A percentile compares a stretch with the other conserved stretches of the same genome.
Evolutionary conservation across 2,888 invertebrate species (phyloP).

Genomic region (Leuctra nigra): DNA sequence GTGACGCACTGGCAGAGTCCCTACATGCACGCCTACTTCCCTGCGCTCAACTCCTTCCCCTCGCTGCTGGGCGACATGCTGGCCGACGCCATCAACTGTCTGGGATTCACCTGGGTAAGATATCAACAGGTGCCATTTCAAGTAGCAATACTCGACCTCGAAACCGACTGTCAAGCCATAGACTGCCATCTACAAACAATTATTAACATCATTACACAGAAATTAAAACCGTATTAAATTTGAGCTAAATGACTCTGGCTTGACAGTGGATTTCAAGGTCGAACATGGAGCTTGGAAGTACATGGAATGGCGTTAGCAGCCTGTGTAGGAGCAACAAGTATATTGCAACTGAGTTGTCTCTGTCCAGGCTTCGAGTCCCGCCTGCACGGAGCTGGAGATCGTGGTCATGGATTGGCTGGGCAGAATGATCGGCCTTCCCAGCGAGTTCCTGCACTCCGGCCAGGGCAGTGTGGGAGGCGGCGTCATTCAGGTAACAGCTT

Average conservation of each 20-base stretch:
- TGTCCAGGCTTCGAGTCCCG: slow-evolving; percentile 87
- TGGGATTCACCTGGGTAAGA: slow-evolving; percentile 95
- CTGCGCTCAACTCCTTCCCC: slow-evolving; percentile 88
- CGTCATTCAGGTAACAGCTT: slow-evolving; percentile 94
- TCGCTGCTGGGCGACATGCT: slow-evolving; percentile 95
- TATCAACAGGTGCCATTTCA: slow-evolving; percentile 63
- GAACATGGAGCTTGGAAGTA: too few species aligned
- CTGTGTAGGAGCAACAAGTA: too few species aligned
- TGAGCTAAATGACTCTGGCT: too few species aligned
- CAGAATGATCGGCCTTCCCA: slow-evolving; percentile 91
- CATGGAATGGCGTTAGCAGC: too few species aligned
- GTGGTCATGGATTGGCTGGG: slow-evolving; percentile 99
- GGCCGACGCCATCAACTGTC: slow-evolving; percentile 86
- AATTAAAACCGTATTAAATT: too few species aligned
- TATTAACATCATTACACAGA: too few species aligned
- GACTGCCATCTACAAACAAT: too few species aligned
- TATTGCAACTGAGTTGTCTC: too few species aligned
- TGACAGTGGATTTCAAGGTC: too few species aligned
- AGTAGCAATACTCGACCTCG: too few species aligned
- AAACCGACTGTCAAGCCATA: too few species aligned
- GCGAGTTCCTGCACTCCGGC: slow-evolving; percentile 81
- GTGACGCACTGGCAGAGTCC: slow-evolving; percentile 94
- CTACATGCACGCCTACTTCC: slow-evolving; percentile 97
- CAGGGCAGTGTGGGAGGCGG: slow-evolving; percentile 79
- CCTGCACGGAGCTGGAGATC: slow-evolving; percentile 94